phyloP scores from a whole-genome alignment of 92 coral and sea anemone species.

The Phenganax marumi region DNA sequence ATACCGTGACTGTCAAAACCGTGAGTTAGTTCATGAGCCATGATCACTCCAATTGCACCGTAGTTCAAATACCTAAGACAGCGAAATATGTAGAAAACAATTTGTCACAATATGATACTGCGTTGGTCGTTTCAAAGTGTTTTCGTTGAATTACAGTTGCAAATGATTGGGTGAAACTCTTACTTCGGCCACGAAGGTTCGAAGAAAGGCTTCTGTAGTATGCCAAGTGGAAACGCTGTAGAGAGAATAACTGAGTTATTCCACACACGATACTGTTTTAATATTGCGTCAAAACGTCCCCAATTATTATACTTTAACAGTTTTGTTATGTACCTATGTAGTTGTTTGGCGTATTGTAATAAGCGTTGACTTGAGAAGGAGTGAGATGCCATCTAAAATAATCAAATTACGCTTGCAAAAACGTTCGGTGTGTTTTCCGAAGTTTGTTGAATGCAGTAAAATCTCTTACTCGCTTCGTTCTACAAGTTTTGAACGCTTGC shows the following conservation, averaged over 20 bases:
- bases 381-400: conserved; percentile 92
- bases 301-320: not conserved
- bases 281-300: too few species aligned
- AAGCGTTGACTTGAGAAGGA: conserved; percentile 93
- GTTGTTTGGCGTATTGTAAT: conserved; percentile 90
- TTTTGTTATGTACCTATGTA: conserved; percentile 77
- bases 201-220: conserved; percentile 84
- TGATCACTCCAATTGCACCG: conserved; percentile 92
- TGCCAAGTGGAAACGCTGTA: conserved; percentile 94
- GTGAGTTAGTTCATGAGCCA: conserved; percentile 98
- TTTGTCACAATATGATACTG: not conserved
- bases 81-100: not conserved
- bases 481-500: conserved; percentile 77
- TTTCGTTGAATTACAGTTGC: not conserved
- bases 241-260: not conserved
- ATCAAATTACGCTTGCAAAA: not conserved
- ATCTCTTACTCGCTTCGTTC: conserved; percentile 82
- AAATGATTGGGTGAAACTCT: conserved; percentile 29
- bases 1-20: conserved; percentile 95
- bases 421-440: not conserved
- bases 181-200: conserved; percentile 91
- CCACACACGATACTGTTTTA: not conserved
- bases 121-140: not conserved
- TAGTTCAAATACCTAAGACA: conserved; percentile 74
- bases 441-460: not conserved